These are phyloP conservation scores for Zaprionus capensis DNA, from an alignment of 1,140 invertebrate genomes.

Conservation along the genomic window DNA sequence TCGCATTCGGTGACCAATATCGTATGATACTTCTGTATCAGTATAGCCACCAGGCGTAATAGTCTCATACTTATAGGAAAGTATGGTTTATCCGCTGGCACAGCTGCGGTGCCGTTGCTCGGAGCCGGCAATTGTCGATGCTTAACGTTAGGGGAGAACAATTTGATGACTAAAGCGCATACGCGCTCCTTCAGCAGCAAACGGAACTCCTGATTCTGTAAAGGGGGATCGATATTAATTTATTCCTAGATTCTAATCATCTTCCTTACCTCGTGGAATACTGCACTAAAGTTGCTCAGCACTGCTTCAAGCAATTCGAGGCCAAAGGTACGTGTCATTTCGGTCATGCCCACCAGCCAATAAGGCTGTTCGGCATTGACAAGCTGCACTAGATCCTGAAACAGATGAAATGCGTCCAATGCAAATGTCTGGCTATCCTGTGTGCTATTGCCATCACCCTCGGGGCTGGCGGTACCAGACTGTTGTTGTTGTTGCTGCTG, in stretches of 20 bases:
- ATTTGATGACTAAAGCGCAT: slow-evolving; percentile 98
- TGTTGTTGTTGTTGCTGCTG: slow-evolving; percentile 23
- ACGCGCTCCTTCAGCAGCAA: slow-evolving; percentile 98
- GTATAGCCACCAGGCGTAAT: slow-evolving; percentile 95
- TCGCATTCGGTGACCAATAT: slow-evolving; percentile 99
- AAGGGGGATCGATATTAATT: slow-evolving; percentile 11
- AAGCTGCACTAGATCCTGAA: slow-evolving; percentile 98
- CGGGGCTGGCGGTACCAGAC: slow-evolving; percentile 16
- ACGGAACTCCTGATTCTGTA: slow-evolving; percentile 96
- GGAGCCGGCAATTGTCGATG: slow-evolving; percentile 88
- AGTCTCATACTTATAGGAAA: slow-evolving; percentile 98
- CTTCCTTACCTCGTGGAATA: slow-evolving; percentile 93
- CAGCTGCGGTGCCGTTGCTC: slow-evolving; percentile 85
- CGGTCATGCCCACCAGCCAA: slow-evolving; percentile 97
- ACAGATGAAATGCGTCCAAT: slow-evolving; percentile 96
- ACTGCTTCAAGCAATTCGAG: slow-evolving; percentile 97
- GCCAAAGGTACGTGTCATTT: slow-evolving; percentile 98
- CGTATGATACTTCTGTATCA: slow-evolving; percentile 97
- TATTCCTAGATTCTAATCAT: background rate
- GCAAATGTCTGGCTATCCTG: slow-evolving; percentile 93
- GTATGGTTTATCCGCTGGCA: slow-evolving; percentile 93
- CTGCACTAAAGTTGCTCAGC: slow-evolving; percentile 94
- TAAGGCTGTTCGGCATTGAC: slow-evolving; percentile 98
- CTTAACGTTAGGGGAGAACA: slow-evolving; percentile 98
- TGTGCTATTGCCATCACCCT: slow-evolving; percentile 23